Conservation (phyloP, 2,113 vertebrate genomes). For the Hippocampus guttulatus region DNA sequence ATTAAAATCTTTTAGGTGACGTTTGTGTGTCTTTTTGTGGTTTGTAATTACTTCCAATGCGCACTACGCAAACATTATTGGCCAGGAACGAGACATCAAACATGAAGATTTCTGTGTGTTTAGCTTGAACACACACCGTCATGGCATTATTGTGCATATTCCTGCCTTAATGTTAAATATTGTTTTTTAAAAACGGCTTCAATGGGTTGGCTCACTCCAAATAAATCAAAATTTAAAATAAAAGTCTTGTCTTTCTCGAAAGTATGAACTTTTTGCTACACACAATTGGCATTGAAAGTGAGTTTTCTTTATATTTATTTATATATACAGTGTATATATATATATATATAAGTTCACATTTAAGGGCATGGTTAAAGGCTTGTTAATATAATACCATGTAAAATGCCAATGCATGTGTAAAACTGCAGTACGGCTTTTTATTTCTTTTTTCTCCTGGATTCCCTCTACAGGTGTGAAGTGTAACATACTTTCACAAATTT, state of each 20-base stretch:
- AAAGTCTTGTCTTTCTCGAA: neutral
- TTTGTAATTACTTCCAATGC: neutral
- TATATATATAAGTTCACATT: neutral
- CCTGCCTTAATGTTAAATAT: neutral
- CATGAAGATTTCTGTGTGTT: neutral
- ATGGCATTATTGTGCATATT: neutral
- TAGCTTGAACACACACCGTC: neutral
- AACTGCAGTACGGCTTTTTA: neutral
- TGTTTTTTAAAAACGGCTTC: neutral
- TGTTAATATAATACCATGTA: too few relatives aligned
- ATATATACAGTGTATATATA: too few relatives aligned
- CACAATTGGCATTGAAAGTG: neutral
- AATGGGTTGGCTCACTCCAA: neutral
- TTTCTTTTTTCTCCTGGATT: neutral
- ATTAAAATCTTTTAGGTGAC: neutral
- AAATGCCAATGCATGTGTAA: neutral
- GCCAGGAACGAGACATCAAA: neutral
- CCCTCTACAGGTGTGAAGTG: neutral
- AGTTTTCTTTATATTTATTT: neutral
- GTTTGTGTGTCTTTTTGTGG: neutral
- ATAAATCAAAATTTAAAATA: neutral
- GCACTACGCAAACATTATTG: neutral
- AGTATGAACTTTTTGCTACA: neutral
- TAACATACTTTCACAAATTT: neutral
- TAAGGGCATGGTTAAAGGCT: neutral